Evolutionary conservation across 2,888 invertebrate species (phyloP), one percentile per base, ranked within the genome.

Genomic region (Troides aeacus): DNA sequence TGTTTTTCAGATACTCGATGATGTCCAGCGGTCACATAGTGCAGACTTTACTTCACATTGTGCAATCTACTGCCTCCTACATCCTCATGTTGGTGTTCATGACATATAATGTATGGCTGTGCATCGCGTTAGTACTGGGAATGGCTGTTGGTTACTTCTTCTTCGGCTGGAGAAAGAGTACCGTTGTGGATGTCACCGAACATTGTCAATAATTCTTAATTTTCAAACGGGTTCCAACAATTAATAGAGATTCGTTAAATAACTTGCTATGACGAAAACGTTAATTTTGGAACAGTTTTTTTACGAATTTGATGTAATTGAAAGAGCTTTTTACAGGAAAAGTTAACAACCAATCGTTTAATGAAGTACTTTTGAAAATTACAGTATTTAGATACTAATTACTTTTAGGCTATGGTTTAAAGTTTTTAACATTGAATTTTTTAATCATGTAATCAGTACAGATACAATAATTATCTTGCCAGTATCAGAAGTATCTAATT

Each of bases 71-170:
- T 17, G 90, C 98, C 68, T 97, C 98, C 69, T 98, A 99, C 91
- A 94, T 98, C 79, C 95, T 99, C 50, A 99, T 99, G 99, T 89
- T 99, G 89, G 96, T 98, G 78, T 98, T 99, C 92, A 99, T 99
- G 99, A 99, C 98, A 0, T 99, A 98, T 94, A 99, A 99, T 86
- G 95, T 97, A 57, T 99, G 97, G 97, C 94, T 99, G 68, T 98
- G 98, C 84, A 77, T 98, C 60, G 97, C 97, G 2, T 96, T 98
- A 12, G 95, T 98, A 1, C 83, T 96, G 1, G 99, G 99, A 1
- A 96, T 98, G n/a, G 97, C 96, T 0, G 93, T 96, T 24, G 99
- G 99, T 8, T 99, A 98, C 90, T 99, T 99, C 91, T 93, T 97
- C 74, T 99, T 99, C 85, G 98, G 98, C 66, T 98, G 98, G 98